Evolutionary conservation across 2,888 invertebrate genomes (phyloP), one percentile per base, ranked within the genome.

Genomic region (Holacanthella duospinosa): DNA sequence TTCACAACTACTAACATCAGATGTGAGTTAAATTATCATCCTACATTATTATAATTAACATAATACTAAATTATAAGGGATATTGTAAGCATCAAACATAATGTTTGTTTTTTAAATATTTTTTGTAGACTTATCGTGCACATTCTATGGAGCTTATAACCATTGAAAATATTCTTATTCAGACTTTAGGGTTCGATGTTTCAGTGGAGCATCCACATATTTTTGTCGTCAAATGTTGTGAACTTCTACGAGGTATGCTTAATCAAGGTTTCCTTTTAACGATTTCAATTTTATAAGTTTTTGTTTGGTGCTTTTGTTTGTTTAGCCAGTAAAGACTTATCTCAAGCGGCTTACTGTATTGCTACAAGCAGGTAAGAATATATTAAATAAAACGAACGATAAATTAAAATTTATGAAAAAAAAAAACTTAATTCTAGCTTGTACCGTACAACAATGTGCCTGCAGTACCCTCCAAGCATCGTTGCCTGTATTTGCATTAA

Each of bases 401-500:
- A 36, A 36, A 36, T 16, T 9, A 16, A 36, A 9, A 36, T 36
- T 36, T n/a, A n/a, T n/a, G n/a, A n/a, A n/a, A n/a, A n/a, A n/a
- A n/a, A n/a, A n/a, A n/a, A n/a, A n/a, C n/a, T n/a, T n/a, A n/a
- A n/a, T n/a, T n/a, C n/a, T 82, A 96, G 96, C 77, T 82, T 99
- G 61, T 95, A 97, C 78, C 82, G 97, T 77, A 97, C 97, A 4
- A 93, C 94, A 48, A 95, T 97, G 93, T 95, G 95, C 78, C 85
- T 99, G 65, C 93, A 94, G 78, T 95, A 95, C 80, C 86, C 88
- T 76, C 94, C 96, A 12, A 93, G 93, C 0, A 89, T 96, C 43
- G 95, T 99, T 53, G 97, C 97, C 26, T 96, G 96, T 79, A 94
- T 96, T 77, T 97, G 96, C 79, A 95, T 99, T 77, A 92, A 96